A percentile compares a stretch with the other conserved stretches of the same genome.
Evolutionary conservation across 1,140 invertebrate species (phyloP).

Genomic region (Drosophila sulfurigaster): DNA sequence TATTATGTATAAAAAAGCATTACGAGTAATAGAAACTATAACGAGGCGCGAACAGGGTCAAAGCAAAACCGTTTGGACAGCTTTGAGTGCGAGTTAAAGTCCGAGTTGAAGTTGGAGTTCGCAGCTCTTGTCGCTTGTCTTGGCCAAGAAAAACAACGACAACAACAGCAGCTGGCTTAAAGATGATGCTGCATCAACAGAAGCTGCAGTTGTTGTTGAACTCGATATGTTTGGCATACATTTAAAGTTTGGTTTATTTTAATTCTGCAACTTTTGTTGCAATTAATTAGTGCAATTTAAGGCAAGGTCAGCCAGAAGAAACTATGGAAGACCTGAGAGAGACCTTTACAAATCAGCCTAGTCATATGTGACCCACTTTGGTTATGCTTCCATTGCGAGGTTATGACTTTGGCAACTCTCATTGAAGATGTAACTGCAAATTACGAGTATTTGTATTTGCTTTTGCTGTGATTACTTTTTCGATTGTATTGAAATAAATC

Average conservation of each 20-base stretch:
- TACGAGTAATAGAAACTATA: slow-evolving; percentile 51
- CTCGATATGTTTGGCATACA: neutral
- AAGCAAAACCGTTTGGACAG: slow-evolving; percentile 35
- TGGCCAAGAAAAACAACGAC: slow-evolving; percentile 1
- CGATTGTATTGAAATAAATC: neutral
- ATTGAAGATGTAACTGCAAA: slow-evolving; percentile 39
- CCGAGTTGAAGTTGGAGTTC: neutral
- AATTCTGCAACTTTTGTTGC: slow-evolving; percentile 1
- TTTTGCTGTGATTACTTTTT: neutral
- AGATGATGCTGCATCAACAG: slow-evolving; percentile 3
- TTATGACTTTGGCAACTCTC: neutral
- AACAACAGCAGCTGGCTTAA: neutral
- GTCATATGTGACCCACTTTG: slow-evolving; percentile 16
- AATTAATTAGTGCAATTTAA: slow-evolving; percentile 9
- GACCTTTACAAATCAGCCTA: slow-evolving; percentile 1
- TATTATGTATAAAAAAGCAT: slow-evolving; percentile 1
- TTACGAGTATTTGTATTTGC: neutral
- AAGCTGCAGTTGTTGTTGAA: neutral
- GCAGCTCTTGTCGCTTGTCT: slow-evolving; percentile 2
- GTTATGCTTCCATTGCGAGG: slow-evolving; percentile 19
- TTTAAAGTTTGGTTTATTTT: neutral
- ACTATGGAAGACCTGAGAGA: neutral
- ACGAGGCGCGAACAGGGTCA: slow-evolving; percentile 76
- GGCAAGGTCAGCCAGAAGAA: slow-evolving; percentile 7
- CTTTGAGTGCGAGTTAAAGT: slow-evolving; percentile 13